These are phyloP conservation scores for Perognathus longimembris DNA, from an alignment of 2,113 vertebrate species.

Conservation along the genomic window DNA sequence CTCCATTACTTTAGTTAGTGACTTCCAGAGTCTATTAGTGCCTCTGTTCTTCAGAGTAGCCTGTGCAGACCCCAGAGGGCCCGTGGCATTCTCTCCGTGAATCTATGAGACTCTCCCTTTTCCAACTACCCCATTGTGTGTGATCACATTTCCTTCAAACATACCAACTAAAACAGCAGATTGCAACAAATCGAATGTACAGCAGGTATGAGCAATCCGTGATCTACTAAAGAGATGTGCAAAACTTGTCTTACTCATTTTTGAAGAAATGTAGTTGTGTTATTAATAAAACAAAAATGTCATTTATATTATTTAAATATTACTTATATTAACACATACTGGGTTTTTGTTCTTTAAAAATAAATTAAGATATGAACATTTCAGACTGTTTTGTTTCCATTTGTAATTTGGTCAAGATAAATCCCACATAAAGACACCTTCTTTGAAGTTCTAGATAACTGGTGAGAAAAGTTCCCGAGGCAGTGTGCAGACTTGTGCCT, in stretches of 20 bases:
- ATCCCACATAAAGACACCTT: neutral
- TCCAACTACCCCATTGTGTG: neutral
- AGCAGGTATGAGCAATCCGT: neutral
- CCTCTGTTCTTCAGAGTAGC: neutral
- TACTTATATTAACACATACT: neutral
- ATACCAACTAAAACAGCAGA: neutral
- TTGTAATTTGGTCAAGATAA: neutral
- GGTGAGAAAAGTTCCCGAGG: neutral
- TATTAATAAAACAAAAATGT: neutral
- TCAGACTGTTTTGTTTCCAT: slow-evolving; percentile 11
- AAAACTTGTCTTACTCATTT: neutral
- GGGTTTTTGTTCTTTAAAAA: neutral
- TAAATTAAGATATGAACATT: neutral
- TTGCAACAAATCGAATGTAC: neutral
- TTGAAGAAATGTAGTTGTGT: neutral
- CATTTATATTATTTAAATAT: neutral
- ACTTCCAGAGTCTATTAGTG: neutral
- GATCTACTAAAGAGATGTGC: neutral
- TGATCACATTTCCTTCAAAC: neutral
- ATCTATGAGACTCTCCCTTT: neutral
- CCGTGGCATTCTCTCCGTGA: neutral
- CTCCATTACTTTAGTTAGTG: neutral
- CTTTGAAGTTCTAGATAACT: neutral
- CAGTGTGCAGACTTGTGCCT: neutral
- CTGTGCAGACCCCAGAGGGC: neutral